Evolutionary conservation across 1,140 invertebrate species (phyloP), one percentile per base, ranked within the genome.

Genomic region (Trachelipus rathkii): DNA sequence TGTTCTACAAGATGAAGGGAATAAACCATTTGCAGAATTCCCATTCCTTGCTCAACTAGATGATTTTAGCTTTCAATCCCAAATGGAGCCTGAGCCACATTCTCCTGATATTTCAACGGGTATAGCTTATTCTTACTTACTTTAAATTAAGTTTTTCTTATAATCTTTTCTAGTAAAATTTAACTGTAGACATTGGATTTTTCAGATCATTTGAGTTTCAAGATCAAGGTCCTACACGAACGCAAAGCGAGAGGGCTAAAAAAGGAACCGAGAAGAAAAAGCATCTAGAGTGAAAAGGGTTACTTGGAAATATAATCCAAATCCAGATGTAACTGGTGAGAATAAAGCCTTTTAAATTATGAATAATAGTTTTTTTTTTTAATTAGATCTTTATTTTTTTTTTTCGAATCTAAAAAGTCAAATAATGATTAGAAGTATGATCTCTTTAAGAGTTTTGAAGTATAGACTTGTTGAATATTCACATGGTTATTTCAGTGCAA

Each of bases 211-310:
- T 60, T 13, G 50, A 60, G 19, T 60, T 60, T 15, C 50, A 13
- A 60, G 50, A 60, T 19, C 11, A 15, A 13, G 50, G 50, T 60
- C 50, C 19, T 60, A 60, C 19, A 60, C 50, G 50, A 60, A 8
- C 50, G 50, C 19, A 60, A 60, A 60, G 50, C 8, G 50, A 60
- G 50, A 60, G 50, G n/a, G 8, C 8, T 60, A 19, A 60, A 60
- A 60, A 60, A 60, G 50, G 50, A 60, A n/a, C n/a, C n/a, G 50
- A 60, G 50, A 60, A n/a, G 50, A 60, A 19, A 60, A 60, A 19
- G 50, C 50, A 8, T 60, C 50, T 15, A 60, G 50, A 60, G 50
- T 60, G 8, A 60, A 8, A 19, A 60, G 50, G 50, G 8, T 60
- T 60, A 60, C 50, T 1, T 60, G 50, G 50, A 60, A 60, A 60